Conservation (phyloP, 1,140 invertebrate species). For the Lucilia cuprina region DNA sequence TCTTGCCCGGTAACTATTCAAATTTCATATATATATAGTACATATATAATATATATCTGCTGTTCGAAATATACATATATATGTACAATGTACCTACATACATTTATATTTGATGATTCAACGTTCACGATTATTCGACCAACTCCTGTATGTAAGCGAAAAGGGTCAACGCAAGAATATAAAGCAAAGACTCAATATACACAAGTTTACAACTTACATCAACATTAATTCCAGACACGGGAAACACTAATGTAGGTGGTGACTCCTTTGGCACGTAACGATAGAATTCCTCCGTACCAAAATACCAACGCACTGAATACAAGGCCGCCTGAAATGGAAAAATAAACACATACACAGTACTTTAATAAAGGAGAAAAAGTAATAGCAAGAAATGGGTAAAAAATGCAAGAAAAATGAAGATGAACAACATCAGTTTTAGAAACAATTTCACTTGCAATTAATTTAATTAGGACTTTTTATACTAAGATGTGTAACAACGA, state of each 20-base stretch:
- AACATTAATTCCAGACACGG: conserved; percentile 73
- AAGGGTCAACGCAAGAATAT: neutral
- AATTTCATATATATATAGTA: too few species aligned
- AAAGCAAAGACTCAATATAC: neutral
- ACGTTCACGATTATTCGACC: neutral
- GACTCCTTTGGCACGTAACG: conserved; percentile 74
- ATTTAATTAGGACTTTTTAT: conserved; percentile 39
- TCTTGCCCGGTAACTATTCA: too few species aligned
- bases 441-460: conserved; percentile 42
- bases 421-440: conserved; percentile 45
- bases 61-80: too few species aligned
- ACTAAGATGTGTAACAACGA: neutral
- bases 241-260: conserved; percentile 74
- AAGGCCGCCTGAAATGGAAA: conserved; percentile 66
- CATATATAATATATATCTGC: too few species aligned
- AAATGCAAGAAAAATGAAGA: conserved; percentile 29
- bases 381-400: neutral
- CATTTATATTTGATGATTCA: neutral
- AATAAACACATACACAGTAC: neutral
- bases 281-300: conserved; percentile 80
- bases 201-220: conserved; percentile 71
- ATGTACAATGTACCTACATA: too few species aligned
- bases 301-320: conserved; percentile 86
- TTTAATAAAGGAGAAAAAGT: neutral
- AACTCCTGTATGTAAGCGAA: neutral